Base-by-base conservation (phyloP, 2,888 invertebrate species). In the Agonum fuliginosum region DNA sequence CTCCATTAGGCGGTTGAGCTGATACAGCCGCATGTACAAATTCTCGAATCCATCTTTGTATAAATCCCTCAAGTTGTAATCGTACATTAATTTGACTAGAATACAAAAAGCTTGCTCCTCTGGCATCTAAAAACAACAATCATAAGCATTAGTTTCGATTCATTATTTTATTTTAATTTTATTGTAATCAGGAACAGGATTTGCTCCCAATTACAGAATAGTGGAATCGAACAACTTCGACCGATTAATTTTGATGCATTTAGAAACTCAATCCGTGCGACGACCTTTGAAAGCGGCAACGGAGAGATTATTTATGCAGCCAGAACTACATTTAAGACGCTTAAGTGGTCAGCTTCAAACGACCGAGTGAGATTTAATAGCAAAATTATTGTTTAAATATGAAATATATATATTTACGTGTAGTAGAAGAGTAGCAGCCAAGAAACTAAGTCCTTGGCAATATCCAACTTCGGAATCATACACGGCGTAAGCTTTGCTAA, bases 31-130 rank as follows among this genome's bases (percentile, higher is more conserved):
- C 88, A 99, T 91, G 85, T 98, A 97, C 4, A 99, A 91, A 82
- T 96, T 96, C 86, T 98, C 98, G 86, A 99, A 99, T 62, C 98
- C 97, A 81, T 97, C 96, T 85, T 97, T 97, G 88, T 98, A 99
- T 58, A 99, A 89, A 86, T 99, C 97, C 34, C 99, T 90, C 74
- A 99, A 87, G 0, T 95, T 94, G 85, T 99, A 99, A 78, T 97
- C 95, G 86, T 96, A 98, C 99, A 99, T 99, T 19, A 99, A 91
- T 81, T 96, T 95, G 1, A 98, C 97, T 73, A 99, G 88, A 12
- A 99, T 94, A 85, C 97, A 97, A 87, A 99, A 99, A 0, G 99
- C 97, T 89, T 99, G 98, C 86, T 99, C 99, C 88, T 99, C 99
- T 0, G 99, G 98, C 98, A 99, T 99, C 97, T 99, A 85, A 80